Base-by-base conservation (phyloP, 2,888 invertebrate species). In the Melangyna quadrimaculata region DNA sequence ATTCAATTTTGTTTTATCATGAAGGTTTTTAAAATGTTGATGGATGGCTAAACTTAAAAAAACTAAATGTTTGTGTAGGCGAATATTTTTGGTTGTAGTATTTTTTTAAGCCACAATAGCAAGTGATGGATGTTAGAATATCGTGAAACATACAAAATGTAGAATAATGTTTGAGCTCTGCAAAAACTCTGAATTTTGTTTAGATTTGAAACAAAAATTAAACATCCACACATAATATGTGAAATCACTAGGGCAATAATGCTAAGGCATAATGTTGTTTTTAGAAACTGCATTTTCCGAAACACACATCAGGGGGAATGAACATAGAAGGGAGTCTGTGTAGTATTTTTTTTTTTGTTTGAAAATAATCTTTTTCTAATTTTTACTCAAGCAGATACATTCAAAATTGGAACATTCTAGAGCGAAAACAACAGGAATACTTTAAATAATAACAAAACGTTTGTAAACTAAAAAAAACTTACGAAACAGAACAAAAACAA, bases 41-140 rank as follows among this genome's bases (percentile, higher is more conserved):
- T 65, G 45, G 45, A 65, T 65, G 65, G 43, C 19, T 65, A 10
- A 65, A 65, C 63, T 65, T 65, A 19, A 45, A 29, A 19, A 40
- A 63, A 59, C 1, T 22, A 27, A 19, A 57, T 2, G 24, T 24
- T 8, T 65, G 43, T 29, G 65, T 61, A 61, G 65, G 65, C 7
- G 45, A 24, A 32, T 45, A 40, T 55, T 4, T 55, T 7, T 40
- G n/a, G 29, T 61, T 24, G 9, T 24, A 9, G n/a, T 37, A 40
- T 61, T 43, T 61, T n/a, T 27, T 40, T n/a, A 40, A 40, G 9
- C n/a, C 24, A 40, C n/a, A 61, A 61, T 27, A 40, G n/a, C 12
- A n/a, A 40, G 6, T 61, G 61, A 61, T 61, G 40, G 61, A 61
- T 61, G 61, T 27, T 40, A 1, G 22, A 59, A 37, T 22, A 27